Conservation (phyloP, 2,888 invertebrate species). For the Chloroclystis v-ata region DNA sequence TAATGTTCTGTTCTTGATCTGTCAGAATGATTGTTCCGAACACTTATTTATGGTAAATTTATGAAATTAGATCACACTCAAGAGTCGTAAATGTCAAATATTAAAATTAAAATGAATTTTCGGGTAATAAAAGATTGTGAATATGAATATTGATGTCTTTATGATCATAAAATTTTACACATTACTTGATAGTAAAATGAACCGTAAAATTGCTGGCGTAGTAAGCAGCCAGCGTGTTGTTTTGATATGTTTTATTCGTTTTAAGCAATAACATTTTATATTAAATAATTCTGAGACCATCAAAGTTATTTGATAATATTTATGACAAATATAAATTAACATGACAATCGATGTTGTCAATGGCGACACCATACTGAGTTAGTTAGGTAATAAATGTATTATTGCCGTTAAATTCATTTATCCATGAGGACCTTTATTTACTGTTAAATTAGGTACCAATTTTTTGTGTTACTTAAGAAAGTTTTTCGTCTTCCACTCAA, state of each 20-base stretch:
- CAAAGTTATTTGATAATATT: too few relatives aligned
- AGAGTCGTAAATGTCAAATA: constrained; percentile 18
- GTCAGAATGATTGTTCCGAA: constrained; percentile 18
- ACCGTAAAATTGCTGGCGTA: constrained; percentile 3
- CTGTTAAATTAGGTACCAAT: too few relatives aligned
- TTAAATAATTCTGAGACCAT: too few relatives aligned
- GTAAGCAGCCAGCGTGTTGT: neutral
- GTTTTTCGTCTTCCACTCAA: too few relatives aligned
- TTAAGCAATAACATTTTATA: too few relatives aligned
- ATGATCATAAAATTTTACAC: constrained; percentile 11
- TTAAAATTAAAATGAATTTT: constrained; percentile 17
- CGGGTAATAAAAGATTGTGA: constrained; percentile 16
- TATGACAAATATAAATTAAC: too few relatives aligned
- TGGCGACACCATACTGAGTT: too few relatives aligned
- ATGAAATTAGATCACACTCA: constrained; percentile 26
- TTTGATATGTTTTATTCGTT: neutral
- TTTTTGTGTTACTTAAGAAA: too few relatives aligned
- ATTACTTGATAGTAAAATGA: constrained; percentile 10
- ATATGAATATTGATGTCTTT: constrained; percentile 13
- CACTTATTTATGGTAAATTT: constrained; percentile 22
- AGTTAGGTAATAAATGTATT: too few relatives aligned
- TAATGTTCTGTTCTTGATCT: constrained; percentile 17
- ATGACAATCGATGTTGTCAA: too few relatives aligned
- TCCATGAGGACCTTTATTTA: too few relatives aligned
- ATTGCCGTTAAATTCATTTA: too few relatives aligned